Conservation (phyloP, 2,888 invertebrate species). For the Linyphia triangularis region DNA sequence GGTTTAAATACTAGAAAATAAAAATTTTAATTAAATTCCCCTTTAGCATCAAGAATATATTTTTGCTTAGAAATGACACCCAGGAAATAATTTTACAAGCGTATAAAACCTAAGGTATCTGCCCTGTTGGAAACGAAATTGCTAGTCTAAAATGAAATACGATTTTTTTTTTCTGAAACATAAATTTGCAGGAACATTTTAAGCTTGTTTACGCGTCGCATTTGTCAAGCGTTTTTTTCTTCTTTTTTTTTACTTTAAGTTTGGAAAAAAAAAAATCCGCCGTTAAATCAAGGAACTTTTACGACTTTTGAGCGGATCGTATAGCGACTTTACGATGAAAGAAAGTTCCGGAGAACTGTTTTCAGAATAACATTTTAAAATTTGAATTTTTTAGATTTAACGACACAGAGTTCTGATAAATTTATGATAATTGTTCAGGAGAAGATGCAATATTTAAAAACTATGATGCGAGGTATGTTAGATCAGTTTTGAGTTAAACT, state of each 20-base stretch:
- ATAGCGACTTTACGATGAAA: slow-evolving; percentile 33
- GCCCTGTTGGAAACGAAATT: slow-evolving; percentile 12
- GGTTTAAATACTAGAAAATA: too few species aligned
- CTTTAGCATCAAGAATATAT: too few species aligned
- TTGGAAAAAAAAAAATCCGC: background rate
- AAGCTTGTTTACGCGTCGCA: slow-evolving; percentile 48
- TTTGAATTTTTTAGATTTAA: slow-evolving; percentile 20
- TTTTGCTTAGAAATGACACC: slow-evolving; percentile 3
- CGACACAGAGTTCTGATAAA: background rate
- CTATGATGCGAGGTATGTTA: too few species aligned
- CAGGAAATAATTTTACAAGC: slow-evolving; percentile 17
- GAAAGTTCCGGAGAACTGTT: background rate
- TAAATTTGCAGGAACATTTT: slow-evolving; percentile 47
- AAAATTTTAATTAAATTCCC: too few species aligned
- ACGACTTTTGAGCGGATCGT: slow-evolving; percentile 21
- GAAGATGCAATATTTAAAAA: background rate
- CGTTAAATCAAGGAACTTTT: slow-evolving; percentile 39
- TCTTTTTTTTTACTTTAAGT: background rate
- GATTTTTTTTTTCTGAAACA: slow-evolving; percentile 26
- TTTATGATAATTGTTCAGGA: background rate
- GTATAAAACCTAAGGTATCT: slow-evolving; percentile 21
- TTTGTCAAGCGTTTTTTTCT: slow-evolving; percentile 28
- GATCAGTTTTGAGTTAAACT: too few species aligned
- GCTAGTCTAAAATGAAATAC: slow-evolving; percentile 47
- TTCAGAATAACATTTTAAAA: background rate